Percentiles rank a stretch among this genome's conserved stretches.
These are phyloP conservation scores for Hemichromis elongatus DNA, from an alignment of 2,113 vertebrate genomes.

Conservation along the genomic window DNA sequence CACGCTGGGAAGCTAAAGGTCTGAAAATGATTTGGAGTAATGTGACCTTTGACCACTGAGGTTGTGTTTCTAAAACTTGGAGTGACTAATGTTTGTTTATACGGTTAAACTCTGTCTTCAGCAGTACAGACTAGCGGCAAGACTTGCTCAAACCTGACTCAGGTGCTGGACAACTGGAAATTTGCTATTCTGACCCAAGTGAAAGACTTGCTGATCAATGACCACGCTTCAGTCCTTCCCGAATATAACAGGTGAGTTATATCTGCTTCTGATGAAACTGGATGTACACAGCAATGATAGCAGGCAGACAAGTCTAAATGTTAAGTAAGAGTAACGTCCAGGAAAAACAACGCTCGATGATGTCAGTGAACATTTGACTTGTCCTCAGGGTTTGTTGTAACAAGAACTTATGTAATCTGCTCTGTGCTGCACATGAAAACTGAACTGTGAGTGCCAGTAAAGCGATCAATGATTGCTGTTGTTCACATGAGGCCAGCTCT, in stretches of 20 bases:
- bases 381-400: not conserved
- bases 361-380: constrained; percentile 6
- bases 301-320: not conserved
- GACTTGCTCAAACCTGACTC: constrained; percentile 84
- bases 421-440: not conserved
- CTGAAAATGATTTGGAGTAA: not conserved
- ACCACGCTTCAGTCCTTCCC: constrained; percentile 80
- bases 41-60: fast-evolving
- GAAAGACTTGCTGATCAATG: constrained; percentile 79
- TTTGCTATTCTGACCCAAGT: constrained; percentile 84
- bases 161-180: constrained; percentile 88
- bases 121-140: constrained; percentile 38
- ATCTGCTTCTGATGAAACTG: not conserved
- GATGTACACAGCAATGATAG: not conserved
- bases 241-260: constrained; percentile 81
- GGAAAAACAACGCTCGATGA: not conserved
- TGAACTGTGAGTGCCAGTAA: not conserved
- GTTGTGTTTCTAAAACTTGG: not conserved
- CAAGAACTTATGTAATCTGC: constrained; percentile 3
- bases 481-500: not conserved
- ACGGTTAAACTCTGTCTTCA: constrained; percentile 14
- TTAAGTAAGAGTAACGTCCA: not conserved
- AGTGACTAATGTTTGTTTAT: not conserved
- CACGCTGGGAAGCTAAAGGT: constrained; percentile 44
- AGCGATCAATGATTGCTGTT: not conserved